Base-by-base conservation (phyloP, 2,113 vertebrate genomes). In the Deroptyus accipitrinus region DNA sequence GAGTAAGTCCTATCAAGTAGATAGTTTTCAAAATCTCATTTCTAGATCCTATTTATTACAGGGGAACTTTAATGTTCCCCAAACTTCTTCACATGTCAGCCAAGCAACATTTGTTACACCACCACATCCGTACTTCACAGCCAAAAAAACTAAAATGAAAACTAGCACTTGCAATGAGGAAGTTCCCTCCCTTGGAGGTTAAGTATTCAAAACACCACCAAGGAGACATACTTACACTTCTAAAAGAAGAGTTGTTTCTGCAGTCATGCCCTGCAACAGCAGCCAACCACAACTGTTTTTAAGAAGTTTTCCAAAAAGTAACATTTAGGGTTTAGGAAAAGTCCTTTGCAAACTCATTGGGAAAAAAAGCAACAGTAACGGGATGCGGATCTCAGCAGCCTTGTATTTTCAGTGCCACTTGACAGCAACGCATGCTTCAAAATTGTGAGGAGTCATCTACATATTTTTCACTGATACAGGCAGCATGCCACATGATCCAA, bases 101-200 rank as follows among this genome's bases (percentile, higher is more conserved):
- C 10, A 39, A 12, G 39, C 42, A 86, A 67, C 66, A 51, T 55
- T 83, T 83, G 68, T 86, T 92, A 88, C 30, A 69, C 46, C 55
- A 92, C 80, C 90, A 94, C 93, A 95, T 94, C 88, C 20, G 13
- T 52, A 88, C 72, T 79, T 94, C 44, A 88, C 76, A 79, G 95
- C 69, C 88, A 86, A 86, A 90, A 70, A 35, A 3, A 1, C 51
- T 69, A 74, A 86, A 88, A 33, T 37, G 52, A 66, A 81, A 92
- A 92, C 61, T 72, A 86, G 75, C 68, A 31, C 66, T 92, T 77
- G 31, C 51, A 75, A 46, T 20, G 63, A 96, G 88, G 90, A 97
- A 96, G 85, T 93, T 88, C 63, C 79, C 92, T 94, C 90, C 86
- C 85, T 78, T 49, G 13, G 51, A 90, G 76, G 78, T 54, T 85